A percentile compares a stretch with the other conserved stretches of the same genome.
phyloP scores from a whole-genome alignment of 2,888 invertebrate genomes.

The Conops quadrifasciatus region DNA sequence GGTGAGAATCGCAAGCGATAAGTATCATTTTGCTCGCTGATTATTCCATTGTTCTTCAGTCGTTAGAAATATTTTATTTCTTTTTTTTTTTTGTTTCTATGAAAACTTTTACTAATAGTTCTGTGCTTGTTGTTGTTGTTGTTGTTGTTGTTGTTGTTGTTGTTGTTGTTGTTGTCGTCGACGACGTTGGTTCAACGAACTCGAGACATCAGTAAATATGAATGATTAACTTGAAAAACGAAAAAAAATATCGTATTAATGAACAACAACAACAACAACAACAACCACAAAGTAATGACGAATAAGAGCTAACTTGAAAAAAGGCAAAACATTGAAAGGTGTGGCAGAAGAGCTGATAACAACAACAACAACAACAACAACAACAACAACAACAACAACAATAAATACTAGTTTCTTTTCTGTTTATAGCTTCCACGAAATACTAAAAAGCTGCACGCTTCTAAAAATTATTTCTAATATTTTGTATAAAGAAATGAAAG shows the following conservation, averaged over 20 bases:
- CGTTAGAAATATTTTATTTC: too few relatives aligned
- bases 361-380: constrained; percentile 38
- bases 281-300: constrained; percentile 29
- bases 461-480: constrained; percentile 65
- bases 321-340: constrained; percentile 29
- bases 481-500: too few relatives aligned
- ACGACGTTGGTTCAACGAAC: constrained; percentile 24
- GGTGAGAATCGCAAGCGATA: too few relatives aligned
- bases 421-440: constrained; percentile 5
- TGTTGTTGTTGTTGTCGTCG: neutral
- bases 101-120: too few relatives aligned
- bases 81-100: too few relatives aligned
- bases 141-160: constrained; percentile 8
- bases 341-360: constrained; percentile 5
- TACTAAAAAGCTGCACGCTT: constrained; percentile 51
- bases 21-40: too few relatives aligned
- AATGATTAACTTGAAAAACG: constrained; percentile 19
- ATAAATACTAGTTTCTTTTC: constrained; percentile 33
- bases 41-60: too few relatives aligned
- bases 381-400: constrained; percentile 18
- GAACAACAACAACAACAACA: constrained; percentile 37
- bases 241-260: constrained; percentile 4
- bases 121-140: neutral
- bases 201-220: constrained; percentile 5
- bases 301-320: constrained; percentile 32